Evolutionary conservation across 2,113 vertebrate species (phyloP).

Genomic region (Cepphus grylle): DNA sequence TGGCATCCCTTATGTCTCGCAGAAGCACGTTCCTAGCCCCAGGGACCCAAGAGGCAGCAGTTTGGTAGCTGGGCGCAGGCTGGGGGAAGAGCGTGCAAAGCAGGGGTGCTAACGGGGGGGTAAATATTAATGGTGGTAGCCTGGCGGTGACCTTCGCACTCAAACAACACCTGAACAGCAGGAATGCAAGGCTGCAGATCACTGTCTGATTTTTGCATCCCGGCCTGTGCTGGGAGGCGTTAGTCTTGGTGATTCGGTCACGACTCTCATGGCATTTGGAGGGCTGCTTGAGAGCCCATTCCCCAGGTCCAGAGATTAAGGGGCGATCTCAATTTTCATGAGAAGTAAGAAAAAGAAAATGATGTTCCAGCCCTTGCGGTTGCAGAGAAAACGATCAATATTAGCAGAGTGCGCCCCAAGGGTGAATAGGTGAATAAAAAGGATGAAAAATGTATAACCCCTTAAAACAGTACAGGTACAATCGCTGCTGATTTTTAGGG

Average conservation of each 20-base stretch:
- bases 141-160: not conserved
- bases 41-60: not conserved
- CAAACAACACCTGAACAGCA: not conserved
- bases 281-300: not conserved
- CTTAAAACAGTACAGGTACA: not conserved
- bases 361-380: not conserved
- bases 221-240: not conserved
- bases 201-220: not conserved
- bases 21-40: not conserved
- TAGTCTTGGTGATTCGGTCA: not conserved
- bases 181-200: not conserved
- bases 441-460: not conserved
- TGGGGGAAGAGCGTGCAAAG: not conserved
- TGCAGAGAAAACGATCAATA: not conserved
- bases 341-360: not conserved
- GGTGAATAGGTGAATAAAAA: not conserved
- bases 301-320: not conserved
- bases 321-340: not conserved
- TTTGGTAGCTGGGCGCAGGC: not conserved
- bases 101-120: not conserved
- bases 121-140: not conserved
- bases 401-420: not conserved
- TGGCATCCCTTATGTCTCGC: not conserved
- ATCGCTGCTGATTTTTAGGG: not conserved
- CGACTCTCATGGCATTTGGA: rapidly evolving